Evolutionary conservation across 2,888 invertebrate genomes (phyloP), one percentile per base, ranked within the genome.

Genomic region (Zeuzera pyrina): DNA sequence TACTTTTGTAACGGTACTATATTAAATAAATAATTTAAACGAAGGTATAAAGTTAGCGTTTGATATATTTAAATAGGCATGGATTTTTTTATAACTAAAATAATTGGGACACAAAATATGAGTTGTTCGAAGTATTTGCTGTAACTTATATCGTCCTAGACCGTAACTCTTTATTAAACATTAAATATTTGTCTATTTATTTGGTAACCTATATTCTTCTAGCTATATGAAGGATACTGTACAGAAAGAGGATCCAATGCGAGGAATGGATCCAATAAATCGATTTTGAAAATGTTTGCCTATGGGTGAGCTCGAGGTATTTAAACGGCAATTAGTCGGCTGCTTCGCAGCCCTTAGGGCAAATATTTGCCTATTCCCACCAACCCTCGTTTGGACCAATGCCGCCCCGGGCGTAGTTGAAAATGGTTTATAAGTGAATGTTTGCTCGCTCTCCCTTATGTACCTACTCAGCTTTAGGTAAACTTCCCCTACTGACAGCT

Each of bases 291-390:
- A 71, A 62, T 77, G 71, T 81, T 81, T 81, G 66, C 57, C 42
- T 46, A 61, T 70, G 73, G 76, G 76, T 69, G 67, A 69, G 72
- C 55, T 57, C 49, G 66, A 58, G 71, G 70, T 81, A 78, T 81
- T 81, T 81, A 81, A 78, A 79, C 76, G 77, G 71, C 81, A 81
- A 81, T 81, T 81, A 81, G 81, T 73, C 72, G 74, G 68, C 62
- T 70, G 74, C 76, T 70, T 68, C 62, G 63, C 73, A 70, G 68
- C 74, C 74, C 74, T 70, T 53, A 51, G 58, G 68, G 57, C 69
- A 78, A 81, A 79, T 79, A 77, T 79, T 79, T 76, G 77, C 61
- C 68, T 66, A 59, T 81, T 79, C 70, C 79, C 78, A 77, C 79
- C 78, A 77, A 76, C 78, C 78, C 77, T 76, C 70, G 64, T 57